Base-by-base conservation (phyloP, 37 sponge, comb jelly and placozoan genomes). In the Eunapius fragilis region DNA sequence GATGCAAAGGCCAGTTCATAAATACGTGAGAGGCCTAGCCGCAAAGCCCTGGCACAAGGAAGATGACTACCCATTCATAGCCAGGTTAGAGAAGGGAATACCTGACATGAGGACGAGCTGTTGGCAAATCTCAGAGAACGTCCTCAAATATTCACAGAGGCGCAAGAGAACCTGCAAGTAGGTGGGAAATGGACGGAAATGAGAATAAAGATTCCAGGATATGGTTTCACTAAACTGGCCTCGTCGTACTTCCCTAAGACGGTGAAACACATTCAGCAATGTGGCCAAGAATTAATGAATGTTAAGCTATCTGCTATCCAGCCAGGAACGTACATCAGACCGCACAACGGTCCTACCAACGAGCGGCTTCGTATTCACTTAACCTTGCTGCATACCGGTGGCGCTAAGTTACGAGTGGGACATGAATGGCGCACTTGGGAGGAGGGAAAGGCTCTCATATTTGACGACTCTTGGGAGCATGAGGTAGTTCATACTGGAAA, bases 291-390 rank as follows among this genome's bases (percentile, higher is more conserved):
- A 7, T 93, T 89, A 31, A 86, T 90, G 31, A 85, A 74, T 81
- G 80, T 89, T 67, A 93, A 89, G 75, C 86, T 93, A 77, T 93
- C 93, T 25, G 90, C 87, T 26, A 78, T 93, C 31, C 72, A 71
- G n/a, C 83, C 93, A 0, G 90, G 90, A 25, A 93, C 93, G 6
- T 84, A 86, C 81, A 93, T 93, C 38, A 87, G 83, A 12, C 72
- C 87, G 3, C 93, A 93, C 84, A 89, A 90, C 0, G 93, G 93
- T n/a, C 93, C 93, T 31, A 81, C 87, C 30, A 93, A 93, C 77
- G 90, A 89, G 41, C 70, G 90, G 22, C 77, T 93, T 35, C 72
- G 93, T 0, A 26, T 86, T 3, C 93, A 93, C 74, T 75, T 93
- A 2, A 78, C 84, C 25, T 67, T 93, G 3, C 25, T 82, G n/a